Conservation (phyloP, 2,888 invertebrate species). For the Tuberolachnus salignus region DNA sequence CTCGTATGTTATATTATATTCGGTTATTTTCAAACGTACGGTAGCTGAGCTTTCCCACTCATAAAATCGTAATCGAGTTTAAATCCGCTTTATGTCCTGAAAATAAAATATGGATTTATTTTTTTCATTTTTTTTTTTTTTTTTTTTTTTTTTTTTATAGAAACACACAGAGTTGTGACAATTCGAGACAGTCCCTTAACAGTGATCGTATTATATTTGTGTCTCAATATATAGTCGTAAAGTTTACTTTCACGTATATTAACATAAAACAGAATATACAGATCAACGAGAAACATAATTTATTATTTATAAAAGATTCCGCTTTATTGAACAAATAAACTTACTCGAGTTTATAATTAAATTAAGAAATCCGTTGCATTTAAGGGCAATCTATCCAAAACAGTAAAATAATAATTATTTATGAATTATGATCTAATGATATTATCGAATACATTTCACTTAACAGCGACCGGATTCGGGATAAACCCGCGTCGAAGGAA, state of each 20-base stretch:
- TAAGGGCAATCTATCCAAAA: too few relatives aligned
- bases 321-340: too few relatives aligned
- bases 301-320: background rate
- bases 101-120: conserved; percentile 42
- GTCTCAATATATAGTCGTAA: background rate
- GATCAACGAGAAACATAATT: background rate
- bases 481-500: too few relatives aligned
- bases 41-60: conserved; percentile 16
- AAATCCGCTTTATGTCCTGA: conserved; percentile 34
- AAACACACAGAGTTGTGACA: conserved; percentile 3
- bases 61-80: conserved; percentile 45
- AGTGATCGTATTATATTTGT: conserved; percentile 35
- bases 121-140: background rate
- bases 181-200: background rate
- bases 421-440: too few relatives aligned
- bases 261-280: background rate
- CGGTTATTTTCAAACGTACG: conserved; percentile 11
- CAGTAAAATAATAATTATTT: too few relatives aligned
- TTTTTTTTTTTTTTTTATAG: background rate
- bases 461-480: too few relatives aligned
- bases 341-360: too few relatives aligned
- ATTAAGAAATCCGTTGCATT: too few relatives aligned
- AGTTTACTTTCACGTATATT: conserved; percentile 2
- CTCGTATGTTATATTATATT: background rate
- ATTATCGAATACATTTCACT: too few relatives aligned